Percentiles rank a stretch among this genome's conserved stretches.
Conservation (phyloP, 2,797 vertebrate genomes). For the Bovichtus variegatus region DNA sequence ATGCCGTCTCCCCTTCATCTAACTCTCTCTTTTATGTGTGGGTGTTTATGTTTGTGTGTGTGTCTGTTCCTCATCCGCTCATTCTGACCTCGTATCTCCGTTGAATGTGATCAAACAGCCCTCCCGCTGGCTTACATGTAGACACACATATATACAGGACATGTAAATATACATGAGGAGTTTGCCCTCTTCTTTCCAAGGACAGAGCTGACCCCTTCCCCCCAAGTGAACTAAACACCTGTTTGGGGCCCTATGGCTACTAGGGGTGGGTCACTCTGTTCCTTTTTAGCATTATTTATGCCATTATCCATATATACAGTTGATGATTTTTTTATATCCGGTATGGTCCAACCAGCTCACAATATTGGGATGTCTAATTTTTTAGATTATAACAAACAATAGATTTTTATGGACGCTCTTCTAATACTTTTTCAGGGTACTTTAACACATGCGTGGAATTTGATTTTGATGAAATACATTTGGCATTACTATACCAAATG, state of each 20-base stretch:
- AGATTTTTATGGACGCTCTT: not conserved
- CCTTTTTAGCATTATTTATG: not conserved
- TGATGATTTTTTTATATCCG: constrained; percentile 7
- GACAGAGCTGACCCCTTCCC: not conserved
- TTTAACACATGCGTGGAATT: no score
- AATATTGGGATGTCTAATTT: not conserved
- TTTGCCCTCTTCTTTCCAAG: constrained; percentile 34
- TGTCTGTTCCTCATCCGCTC: constrained; percentile 82
- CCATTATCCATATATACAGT: not conserved
- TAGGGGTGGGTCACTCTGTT: not conserved
- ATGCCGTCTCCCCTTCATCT: constrained; percentile 62
- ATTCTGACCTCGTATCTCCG: constrained; percentile 51
- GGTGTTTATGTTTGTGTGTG: constrained; percentile 64
- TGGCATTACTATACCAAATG: not conserved
- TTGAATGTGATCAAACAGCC: constrained; percentile 71
- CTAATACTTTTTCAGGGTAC: not conserved
- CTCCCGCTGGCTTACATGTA: constrained; percentile 39
- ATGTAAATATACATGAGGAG: constrained; percentile 16
- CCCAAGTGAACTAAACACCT: not conserved
- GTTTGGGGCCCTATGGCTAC: not conserved
- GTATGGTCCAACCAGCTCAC: not conserved
- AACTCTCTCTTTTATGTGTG: constrained; percentile 68
- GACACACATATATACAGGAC: constrained; percentile 24
- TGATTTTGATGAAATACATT: not conserved
- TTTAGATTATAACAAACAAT: not conserved